These are phyloP conservation scores for Esox niger DNA, from an alignment of 2,113 vertebrate species.

Conservation along the genomic window DNA sequence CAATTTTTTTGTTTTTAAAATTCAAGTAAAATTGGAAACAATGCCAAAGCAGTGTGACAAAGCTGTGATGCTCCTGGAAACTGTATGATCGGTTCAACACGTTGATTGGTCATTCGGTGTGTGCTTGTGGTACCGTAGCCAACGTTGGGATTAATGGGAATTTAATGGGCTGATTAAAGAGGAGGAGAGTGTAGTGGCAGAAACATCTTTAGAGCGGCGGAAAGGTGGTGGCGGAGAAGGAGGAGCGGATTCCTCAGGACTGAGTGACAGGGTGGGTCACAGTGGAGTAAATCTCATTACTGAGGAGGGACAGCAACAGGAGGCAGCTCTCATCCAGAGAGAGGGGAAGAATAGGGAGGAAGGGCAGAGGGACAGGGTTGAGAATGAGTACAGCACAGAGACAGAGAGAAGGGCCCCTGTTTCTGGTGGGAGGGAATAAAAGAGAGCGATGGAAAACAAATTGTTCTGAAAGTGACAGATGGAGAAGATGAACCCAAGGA, in stretches of 20 bases:
- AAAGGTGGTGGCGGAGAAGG: slow-evolving; percentile 8
- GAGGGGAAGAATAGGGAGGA: slow-evolving; percentile 31
- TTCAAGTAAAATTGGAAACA: no score
- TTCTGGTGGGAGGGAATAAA: slow-evolving; percentile 17
- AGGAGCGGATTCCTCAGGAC: slow-evolving; percentile 48
- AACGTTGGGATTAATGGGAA: slow-evolving; percentile 62
- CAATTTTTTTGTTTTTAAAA: no score
- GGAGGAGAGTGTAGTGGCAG: slow-evolving; percentile 33
- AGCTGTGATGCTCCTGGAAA: no score
- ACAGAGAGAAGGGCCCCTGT: no score
- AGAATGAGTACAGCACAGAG: no score
- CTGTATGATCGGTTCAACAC: no score
- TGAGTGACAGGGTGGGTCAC: slow-evolving; percentile 68
- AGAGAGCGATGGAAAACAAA: slow-evolving; percentile 1
- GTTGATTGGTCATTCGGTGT: background rate
- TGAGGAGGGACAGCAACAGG: slow-evolving; percentile 32
- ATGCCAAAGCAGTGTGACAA: no score
- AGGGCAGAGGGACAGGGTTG: slow-evolving; percentile 40
- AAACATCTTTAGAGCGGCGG: background rate
- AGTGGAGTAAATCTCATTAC: slow-evolving; percentile 63
- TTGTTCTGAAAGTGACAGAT: background rate
- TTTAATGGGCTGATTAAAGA: slow-evolving; percentile 60
- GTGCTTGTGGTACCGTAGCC: background rate
- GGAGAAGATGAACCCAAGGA: background rate
- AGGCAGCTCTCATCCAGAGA: slow-evolving; percentile 23